Evolutionary conservation across 2,113 vertebrate species (phyloP).

Genomic region (Talpa occidentalis): DNA sequence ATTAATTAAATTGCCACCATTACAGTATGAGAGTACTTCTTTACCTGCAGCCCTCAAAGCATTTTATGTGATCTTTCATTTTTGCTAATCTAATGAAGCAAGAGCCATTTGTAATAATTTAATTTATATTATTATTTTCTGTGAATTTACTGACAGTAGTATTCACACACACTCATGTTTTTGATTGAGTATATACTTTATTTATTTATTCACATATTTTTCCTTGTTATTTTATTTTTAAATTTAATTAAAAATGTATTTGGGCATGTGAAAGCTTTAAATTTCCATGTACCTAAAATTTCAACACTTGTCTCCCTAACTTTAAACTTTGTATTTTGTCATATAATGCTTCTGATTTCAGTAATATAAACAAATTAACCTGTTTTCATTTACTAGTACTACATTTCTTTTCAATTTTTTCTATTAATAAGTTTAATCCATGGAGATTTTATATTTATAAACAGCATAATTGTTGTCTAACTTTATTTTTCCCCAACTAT

Average conservation of each 20-base stretch:
- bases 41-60: not conserved
- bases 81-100: not conserved
- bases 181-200: not conserved
- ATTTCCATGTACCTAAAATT: not conserved
- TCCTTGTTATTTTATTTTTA: not conserved
- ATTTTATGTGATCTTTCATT: not conserved
- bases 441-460: not conserved
- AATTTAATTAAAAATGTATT: not conserved
- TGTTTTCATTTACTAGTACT: not conserved
- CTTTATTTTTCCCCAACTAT: not conserved
- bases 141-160: not conserved
- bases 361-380: not conserved
- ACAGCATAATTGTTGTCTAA: not conserved
- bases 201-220: not conserved
- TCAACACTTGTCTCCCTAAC: not conserved
- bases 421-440: not conserved
- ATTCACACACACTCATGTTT: not conserved
- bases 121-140: too few species aligned
- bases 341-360: not conserved
- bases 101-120: not conserved
- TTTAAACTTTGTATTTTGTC: not conserved
- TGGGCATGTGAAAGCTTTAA: not conserved
- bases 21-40: not conserved
- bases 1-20: not conserved
- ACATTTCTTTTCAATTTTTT: not conserved